A percentile compares a stretch with the other conserved stretches of the same genome.
Conservation (phyloP, 2,888 invertebrate genomes). For the Ichneumon xanthorius region DNA sequence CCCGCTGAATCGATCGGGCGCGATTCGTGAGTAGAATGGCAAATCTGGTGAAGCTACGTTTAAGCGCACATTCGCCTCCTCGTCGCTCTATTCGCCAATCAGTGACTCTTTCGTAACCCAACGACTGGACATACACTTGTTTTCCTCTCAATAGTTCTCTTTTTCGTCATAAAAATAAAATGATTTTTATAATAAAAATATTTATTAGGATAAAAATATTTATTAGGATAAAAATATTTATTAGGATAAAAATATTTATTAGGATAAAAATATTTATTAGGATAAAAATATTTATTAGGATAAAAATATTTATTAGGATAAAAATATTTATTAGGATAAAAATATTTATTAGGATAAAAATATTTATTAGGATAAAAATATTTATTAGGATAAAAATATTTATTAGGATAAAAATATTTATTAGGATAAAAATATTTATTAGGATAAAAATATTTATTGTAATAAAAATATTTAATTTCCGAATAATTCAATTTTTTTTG, state of each 20-base stretch:
- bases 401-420: no score
- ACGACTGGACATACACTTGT: slow-evolving; percentile 3
- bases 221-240: no score
- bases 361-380: no score
- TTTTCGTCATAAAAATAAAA: not conserved
- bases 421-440: no score
- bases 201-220: not conserved
- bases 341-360: no score
- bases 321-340: not conserved
- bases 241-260: no score
- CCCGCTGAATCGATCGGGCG: slow-evolving; percentile 55
- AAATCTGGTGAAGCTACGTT: slow-evolving; percentile 63
- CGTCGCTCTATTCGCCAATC: slow-evolving; percentile 40
- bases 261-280: no score
- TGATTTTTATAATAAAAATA: not conserved
- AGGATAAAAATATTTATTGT: not conserved
- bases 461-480: not conserved
- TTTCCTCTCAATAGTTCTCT: slow-evolving; percentile 5
- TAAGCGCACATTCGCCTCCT: slow-evolving; percentile 47
- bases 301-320: no score
- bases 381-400: no score
- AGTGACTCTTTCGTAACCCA: slow-evolving; percentile 51
- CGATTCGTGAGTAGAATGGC: slow-evolving; percentile 62
- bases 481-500: not conserved
- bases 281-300: no score